phyloP scores from a whole-genome alignment of 92 coral and sea anemone genomes.

The Epizoanthus scotinus region DNA sequence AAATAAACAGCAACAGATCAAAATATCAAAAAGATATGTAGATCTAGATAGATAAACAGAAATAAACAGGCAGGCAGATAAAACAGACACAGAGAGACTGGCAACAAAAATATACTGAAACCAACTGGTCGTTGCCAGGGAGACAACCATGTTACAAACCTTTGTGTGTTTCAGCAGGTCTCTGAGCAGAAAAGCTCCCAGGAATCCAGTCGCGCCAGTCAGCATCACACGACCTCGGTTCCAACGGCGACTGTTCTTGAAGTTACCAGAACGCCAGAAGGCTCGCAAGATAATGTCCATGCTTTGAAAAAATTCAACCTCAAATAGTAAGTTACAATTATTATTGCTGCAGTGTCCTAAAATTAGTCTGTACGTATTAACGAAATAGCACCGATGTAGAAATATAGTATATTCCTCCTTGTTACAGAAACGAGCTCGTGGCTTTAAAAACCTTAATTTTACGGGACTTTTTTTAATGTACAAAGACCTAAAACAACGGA shows the following conservation, averaged over 20 bases:
- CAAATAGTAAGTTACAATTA: neutral
- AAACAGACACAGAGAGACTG: no score
- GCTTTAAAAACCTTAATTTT: no score
- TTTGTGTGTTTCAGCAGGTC: conserved; percentile 75
- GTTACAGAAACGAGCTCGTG: no score
- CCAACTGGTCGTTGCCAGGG: neutral
- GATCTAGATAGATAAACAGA: no score
- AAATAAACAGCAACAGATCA: no score
- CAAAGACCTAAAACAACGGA: neutral
- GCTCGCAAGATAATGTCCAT: conserved; percentile 92
- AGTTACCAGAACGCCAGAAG: conserved; percentile 90
- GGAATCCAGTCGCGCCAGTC: conserved; percentile 87
- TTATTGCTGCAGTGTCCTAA: neutral
- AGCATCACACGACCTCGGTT: conserved; percentile 81
- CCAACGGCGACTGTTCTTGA: conserved; percentile 87
- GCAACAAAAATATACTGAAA: no score
- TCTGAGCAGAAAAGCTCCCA: conserved; percentile 73
- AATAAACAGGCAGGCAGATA: no score
- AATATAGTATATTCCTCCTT: no score
- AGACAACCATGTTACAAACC: conserved; percentile 43
- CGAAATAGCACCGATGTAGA: neutral
- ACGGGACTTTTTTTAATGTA: no score
- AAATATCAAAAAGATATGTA: no score
- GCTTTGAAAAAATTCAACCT: conserved; percentile 22
- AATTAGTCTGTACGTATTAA: neutral